Conservation (phyloP, 2,888 invertebrate species). For the Rotaria magnacalcarata region DNA sequence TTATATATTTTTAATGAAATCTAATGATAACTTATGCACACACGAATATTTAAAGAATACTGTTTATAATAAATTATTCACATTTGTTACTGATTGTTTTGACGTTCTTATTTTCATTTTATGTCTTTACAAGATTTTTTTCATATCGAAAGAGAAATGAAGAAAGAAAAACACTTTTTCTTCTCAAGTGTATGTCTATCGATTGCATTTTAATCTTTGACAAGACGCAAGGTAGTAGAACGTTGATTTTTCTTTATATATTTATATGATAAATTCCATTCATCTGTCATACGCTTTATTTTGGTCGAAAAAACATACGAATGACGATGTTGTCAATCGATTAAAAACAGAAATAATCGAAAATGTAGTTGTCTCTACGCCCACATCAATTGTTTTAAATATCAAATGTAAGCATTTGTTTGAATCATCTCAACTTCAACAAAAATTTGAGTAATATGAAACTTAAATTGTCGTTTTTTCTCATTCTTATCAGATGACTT, state of each 20-base stretch:
- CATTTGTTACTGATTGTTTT: too few species aligned
- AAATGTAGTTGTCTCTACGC: too few species aligned
- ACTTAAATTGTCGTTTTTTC: not conserved
- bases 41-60: too few species aligned
- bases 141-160: not conserved
- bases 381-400: not conserved
- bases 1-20: too few species aligned
- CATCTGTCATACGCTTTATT: not conserved
- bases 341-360: not conserved
- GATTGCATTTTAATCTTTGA: conserved; percentile 4
- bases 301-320: not conserved
- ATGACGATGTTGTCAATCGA: not conserved
- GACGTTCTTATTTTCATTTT: too few species aligned
- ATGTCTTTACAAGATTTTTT: not conserved
- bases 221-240: not conserved
- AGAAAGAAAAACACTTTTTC: not conserved
- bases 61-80: too few species aligned
- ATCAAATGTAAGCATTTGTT: not conserved
- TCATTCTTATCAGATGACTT: not conserved
- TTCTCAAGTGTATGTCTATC: not conserved
- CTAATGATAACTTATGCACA: too few species aligned
- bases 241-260: not conserved
- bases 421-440: not conserved
- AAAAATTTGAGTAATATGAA: not conserved
- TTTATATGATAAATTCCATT: not conserved